These are phyloP conservation scores for Neosilurus mollespiculum DNA, from an alignment of 2,797 vertebrate species.

Conservation along the genomic window DNA sequence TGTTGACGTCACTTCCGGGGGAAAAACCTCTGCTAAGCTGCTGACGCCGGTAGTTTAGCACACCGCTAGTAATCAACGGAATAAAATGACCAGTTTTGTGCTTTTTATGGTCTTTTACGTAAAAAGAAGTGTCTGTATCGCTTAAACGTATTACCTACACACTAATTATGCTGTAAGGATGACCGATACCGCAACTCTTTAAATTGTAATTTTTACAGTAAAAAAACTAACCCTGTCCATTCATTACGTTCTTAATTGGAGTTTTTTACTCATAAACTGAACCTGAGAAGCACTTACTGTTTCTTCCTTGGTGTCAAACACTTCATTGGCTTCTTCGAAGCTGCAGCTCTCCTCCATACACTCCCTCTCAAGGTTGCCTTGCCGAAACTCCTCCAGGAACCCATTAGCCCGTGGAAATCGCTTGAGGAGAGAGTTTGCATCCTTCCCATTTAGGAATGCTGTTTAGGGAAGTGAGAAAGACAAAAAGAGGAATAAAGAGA, in stretches of 20 bases:
- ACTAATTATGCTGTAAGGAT: too few species aligned
- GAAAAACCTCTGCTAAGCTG: too few species aligned
- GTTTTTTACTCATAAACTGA: neutral
- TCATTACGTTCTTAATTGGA: neutral
- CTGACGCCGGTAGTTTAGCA: too few species aligned
- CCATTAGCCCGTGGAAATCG: constrained; percentile 81
- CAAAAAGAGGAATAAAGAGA: neutral
- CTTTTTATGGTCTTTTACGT: too few species aligned
- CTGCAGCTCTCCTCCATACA: constrained; percentile 87
- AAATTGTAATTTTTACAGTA: too few species aligned
- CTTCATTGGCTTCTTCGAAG: constrained; percentile 86
- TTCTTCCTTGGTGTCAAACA: constrained; percentile 85
- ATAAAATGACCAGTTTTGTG: too few species aligned
- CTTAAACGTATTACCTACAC: too few species aligned
- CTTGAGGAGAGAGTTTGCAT: constrained; percentile 80
- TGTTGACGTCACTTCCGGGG: too few species aligned
- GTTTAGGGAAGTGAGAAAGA: constrained; percentile 14
- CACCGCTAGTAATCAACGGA: too few species aligned
- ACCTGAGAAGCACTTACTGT: constrained; percentile 68
- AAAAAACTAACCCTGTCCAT: too few species aligned
- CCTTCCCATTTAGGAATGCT: constrained; percentile 80
- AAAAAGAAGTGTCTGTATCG: too few species aligned
- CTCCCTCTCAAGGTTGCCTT: constrained; percentile 84
- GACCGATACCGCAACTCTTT: too few species aligned
- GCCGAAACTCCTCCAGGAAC: constrained; percentile 84